phyloP scores from a whole-genome alignment of 2,888 invertebrate species.

The Hartigia nigra region DNA sequence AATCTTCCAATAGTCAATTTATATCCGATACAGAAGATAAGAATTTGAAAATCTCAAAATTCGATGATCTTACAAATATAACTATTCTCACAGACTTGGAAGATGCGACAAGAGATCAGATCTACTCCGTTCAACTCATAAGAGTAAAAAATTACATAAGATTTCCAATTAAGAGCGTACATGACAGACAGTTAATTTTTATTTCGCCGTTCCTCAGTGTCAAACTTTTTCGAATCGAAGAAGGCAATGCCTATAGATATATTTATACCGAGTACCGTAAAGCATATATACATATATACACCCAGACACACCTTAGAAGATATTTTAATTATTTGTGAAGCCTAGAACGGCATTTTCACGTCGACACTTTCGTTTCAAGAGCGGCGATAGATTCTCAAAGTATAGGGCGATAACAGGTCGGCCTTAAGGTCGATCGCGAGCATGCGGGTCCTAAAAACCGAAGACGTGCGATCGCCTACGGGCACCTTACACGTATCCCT shows the following conservation, averaged over 20 bases:
- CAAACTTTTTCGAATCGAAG: not conserved
- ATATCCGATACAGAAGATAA: not conserved
- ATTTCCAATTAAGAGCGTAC: not conserved
- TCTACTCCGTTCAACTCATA: not conserved
- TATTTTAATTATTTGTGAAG: constrained; percentile 21
- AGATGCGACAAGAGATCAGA: not conserved
- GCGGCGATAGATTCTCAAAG: constrained; percentile 5
- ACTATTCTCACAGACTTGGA: not conserved
- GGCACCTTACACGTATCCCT: constrained; percentile 1
- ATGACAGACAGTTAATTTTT: not conserved
- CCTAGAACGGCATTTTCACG: constrained; percentile 26
- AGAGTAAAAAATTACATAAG: not conserved
- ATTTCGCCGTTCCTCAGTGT: not conserved
- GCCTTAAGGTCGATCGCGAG: not conserved
- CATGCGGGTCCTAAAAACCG: constrained; percentile 25
- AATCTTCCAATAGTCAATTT: not conserved
- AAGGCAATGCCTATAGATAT: not conserved
- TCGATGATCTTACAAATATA: not conserved
- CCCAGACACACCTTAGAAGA: not conserved
- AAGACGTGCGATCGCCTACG: constrained; percentile 17
- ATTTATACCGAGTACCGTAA: not conserved
- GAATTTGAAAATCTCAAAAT: not conserved
- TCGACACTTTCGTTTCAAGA: constrained; percentile 32
- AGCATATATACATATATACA: not conserved
- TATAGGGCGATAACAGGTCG: constrained; percentile 3